Conservation (phyloP, 2,888 invertebrate species). For the Himalopsyche japonica region DNA sequence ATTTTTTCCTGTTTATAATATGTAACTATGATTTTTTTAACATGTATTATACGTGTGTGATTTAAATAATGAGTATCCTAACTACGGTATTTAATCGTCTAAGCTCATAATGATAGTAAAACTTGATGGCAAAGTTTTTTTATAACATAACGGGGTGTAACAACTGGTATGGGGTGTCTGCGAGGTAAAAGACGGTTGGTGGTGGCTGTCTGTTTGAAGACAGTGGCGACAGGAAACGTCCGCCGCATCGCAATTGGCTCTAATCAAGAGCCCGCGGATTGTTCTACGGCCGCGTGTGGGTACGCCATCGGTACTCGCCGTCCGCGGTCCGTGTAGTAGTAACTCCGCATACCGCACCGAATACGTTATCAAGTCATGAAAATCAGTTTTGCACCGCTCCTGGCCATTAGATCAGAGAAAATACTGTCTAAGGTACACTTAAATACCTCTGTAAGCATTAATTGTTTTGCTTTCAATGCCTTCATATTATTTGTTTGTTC, state of each 20-base stretch:
- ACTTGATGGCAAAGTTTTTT: too few species aligned
- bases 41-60: too few species aligned
- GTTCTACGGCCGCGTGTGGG: background rate
- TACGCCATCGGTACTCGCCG: background rate
- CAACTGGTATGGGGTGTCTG: background rate
- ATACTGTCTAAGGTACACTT: background rate
- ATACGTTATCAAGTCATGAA: background rate
- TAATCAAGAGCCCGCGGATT: slow-evolving; percentile 37
- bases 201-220: slow-evolving; percentile 35
- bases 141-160: too few species aligned
- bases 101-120: too few species aligned
- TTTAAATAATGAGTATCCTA: too few species aligned
- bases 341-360: background rate
- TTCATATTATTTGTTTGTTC: background rate
- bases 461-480: background rate
- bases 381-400: background rate
- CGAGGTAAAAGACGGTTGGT: slow-evolving; percentile 11
- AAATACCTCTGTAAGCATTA: background rate
- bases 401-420: background rate
- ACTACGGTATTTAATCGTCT: too few species aligned
- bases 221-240: slow-evolving; percentile 28
- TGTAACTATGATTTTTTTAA: too few species aligned
- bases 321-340: background rate
- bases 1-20: too few species aligned
- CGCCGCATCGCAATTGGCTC: slow-evolving; percentile 41